These are phyloP conservation scores for Abrostola tripartita DNA, from an alignment of 2,888 invertebrate species.

Conservation along the genomic window DNA sequence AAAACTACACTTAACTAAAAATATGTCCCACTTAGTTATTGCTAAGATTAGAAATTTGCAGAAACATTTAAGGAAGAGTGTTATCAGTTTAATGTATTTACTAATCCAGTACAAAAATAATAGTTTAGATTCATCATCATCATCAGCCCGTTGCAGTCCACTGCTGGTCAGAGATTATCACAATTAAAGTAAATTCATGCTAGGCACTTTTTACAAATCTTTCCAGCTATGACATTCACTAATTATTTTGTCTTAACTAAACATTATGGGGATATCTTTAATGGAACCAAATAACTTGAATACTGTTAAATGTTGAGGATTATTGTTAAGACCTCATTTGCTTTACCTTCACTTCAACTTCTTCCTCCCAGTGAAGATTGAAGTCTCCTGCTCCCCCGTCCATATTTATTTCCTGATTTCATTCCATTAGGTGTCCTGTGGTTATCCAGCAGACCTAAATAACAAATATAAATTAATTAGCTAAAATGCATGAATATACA, in stretches of 20 bases:
- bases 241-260: no score
- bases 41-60: neutral
- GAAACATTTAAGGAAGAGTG: neutral
- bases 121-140: no score
- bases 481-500: neutral
- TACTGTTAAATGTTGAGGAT: neutral
- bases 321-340: neutral
- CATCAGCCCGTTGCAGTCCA: no score
- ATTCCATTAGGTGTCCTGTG: slow-evolving; percentile 57
- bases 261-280: no score
- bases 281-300: neutral
- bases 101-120: no score
- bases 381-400: slow-evolving; percentile 79
- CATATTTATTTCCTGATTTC: slow-evolving; percentile 65
- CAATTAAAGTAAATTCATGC: no score
- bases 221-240: no score
- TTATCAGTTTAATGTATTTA: no score
- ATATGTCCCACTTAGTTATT: neutral
- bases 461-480: neutral
- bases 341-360: slow-evolving; percentile 79
- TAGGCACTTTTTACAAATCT: no score
- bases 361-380: slow-evolving; percentile 84
- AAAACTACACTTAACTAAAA: neutral
- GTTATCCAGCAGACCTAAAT: slow-evolving; percentile 36
- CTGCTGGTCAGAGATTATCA: no score